Evolutionary conservation across 2,113 vertebrate species (phyloP).

Genomic region (Ia io): DNA sequence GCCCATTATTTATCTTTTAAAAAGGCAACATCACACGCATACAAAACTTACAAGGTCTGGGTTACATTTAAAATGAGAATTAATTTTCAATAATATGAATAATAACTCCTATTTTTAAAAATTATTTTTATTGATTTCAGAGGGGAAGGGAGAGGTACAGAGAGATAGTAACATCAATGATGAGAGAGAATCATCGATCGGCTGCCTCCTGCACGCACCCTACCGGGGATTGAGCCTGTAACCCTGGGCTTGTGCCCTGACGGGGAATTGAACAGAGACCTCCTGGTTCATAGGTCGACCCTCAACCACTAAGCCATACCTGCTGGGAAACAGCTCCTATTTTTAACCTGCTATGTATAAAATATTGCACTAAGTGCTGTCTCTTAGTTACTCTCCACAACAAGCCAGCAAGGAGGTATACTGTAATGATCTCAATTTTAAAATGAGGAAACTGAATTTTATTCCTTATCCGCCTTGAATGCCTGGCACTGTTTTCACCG

Average conservation of each 20-base stretch:
- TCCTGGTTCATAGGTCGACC: too few relatives aligned
- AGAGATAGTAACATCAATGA: too few relatives aligned
- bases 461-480: background rate
- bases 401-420: background rate
- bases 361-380: background rate
- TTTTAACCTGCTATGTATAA: background rate
- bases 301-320: too few relatives aligned
- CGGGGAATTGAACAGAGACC: too few relatives aligned
- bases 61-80: constrained; percentile 15
- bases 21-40: background rate
- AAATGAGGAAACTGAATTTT: background rate
- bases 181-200: too few relatives aligned
- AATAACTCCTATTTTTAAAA: background rate
- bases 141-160: too few relatives aligned
- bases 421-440: background rate
- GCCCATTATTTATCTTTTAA: constrained; percentile 28
- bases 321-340: background rate
- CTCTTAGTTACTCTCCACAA: background rate
- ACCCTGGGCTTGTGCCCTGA: too few relatives aligned
- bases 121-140: too few relatives aligned
- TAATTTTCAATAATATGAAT: background rate
- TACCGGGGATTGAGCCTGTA: too few relatives aligned
- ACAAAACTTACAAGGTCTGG: background rate
- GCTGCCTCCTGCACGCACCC: too few relatives aligned
- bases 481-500: background rate